Evolutionary conservation across 1,140 invertebrate genomes (phyloP).

Genomic region (Papilio xuthus): DNA sequence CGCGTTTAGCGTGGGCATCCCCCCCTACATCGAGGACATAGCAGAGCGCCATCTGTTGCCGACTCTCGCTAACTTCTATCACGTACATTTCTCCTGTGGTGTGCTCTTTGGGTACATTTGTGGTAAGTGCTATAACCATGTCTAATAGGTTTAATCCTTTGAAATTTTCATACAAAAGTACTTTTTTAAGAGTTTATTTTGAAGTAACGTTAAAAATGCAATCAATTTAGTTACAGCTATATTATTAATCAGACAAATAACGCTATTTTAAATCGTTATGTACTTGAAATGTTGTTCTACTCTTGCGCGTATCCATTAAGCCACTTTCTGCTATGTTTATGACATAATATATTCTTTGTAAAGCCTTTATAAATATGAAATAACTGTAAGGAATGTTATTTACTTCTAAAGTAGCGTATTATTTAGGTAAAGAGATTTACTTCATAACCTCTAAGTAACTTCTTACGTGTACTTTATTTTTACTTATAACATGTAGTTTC

Average conservation of each 20-base stretch:
- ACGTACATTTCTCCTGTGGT: slow-evolving; percentile 85
- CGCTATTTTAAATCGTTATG: not conserved
- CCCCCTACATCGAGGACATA: slow-evolving; percentile 86
- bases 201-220: no score
- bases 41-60: slow-evolving; percentile 84
- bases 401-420: not conserved
- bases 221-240: not conserved
- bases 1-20: slow-evolving; percentile 84
- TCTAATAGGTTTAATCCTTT: not conserved
- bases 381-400: not conserved
- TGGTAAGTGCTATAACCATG: slow-evolving; percentile 69
- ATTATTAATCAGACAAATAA: not conserved
- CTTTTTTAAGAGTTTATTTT: no score
- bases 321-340: not conserved
- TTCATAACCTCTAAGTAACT: no score
- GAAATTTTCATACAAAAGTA: no score
- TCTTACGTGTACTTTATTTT: no score
- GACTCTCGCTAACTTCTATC: slow-evolving; percentile 85
- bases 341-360: not conserved
- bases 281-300: not conserved
- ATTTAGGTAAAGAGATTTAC: not conserved
- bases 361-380: not conserved
- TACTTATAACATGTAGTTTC: no score
- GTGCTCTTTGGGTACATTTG: slow-evolving; percentile 84
- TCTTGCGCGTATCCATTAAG: not conserved